These are phyloP conservation scores for Euphonia xanthogaster DNA, from an alignment of 2,797 vertebrate genomes.

Conservation along the genomic window DNA sequence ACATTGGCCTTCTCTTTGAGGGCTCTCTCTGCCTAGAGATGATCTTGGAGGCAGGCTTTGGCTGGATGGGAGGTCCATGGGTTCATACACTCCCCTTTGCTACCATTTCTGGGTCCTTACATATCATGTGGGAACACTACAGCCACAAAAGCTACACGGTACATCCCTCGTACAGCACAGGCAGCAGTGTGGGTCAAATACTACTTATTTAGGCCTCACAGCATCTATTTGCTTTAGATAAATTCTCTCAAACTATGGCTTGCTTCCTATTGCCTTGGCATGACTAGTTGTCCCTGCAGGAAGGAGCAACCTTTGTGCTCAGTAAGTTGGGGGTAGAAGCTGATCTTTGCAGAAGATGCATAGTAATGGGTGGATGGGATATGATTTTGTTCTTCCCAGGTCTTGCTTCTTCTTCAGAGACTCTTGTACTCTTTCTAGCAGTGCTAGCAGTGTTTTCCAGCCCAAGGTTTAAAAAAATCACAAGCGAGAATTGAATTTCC, in stretches of 20 bases:
- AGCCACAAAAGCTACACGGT: background rate
- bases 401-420: background rate
- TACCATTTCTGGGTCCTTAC: background rate
- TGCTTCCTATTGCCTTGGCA: background rate
- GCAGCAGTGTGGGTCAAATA: background rate
- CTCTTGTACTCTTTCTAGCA: background rate
- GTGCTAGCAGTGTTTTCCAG: background rate
- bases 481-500: background rate
- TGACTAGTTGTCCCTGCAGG: background rate
- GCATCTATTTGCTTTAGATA: background rate
- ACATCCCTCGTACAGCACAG: background rate
- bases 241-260: background rate
- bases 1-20: background rate
- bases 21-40: background rate
- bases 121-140: background rate
- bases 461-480: background rate
- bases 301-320: background rate
- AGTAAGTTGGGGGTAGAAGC: background rate
- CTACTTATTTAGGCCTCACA: background rate
- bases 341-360: background rate
- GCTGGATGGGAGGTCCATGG: background rate
- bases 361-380: background rate
- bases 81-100: background rate
- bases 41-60: background rate
- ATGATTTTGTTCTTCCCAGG: background rate